Conservation (phyloP, 1,140 invertebrate genomes). For the Drosophila triauraria region DNA sequence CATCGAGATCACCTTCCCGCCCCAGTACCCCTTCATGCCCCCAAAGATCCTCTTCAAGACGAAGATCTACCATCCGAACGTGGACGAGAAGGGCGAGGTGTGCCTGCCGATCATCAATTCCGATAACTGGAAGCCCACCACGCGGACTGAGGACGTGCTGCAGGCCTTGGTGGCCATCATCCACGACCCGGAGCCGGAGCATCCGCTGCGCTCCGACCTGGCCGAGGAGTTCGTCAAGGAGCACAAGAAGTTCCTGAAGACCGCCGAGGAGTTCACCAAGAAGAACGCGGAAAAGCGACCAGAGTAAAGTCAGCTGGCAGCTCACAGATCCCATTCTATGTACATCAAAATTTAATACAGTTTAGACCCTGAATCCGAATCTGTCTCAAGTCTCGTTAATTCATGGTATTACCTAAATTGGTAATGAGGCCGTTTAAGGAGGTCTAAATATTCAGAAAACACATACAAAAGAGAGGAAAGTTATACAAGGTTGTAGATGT, state of each 20-base stretch:
- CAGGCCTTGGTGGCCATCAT: conserved; percentile 97
- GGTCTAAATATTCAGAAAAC: not conserved
- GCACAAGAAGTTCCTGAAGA: conserved; percentile 98
- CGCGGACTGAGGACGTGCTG: conserved; percentile 99
- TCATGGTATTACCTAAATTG: not conserved
- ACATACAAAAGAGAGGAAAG: not conserved
- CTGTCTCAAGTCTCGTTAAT: not conserved
- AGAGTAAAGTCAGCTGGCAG: conserved; percentile 87
- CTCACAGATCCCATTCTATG: conserved; percentile 12
- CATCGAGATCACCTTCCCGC: conserved; percentile 98
- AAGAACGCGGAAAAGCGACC: conserved; percentile 98
- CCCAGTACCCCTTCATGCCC: conserved; percentile 99
- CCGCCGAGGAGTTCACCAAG: conserved; percentile 99
- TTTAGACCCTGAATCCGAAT: conserved; percentile 18
- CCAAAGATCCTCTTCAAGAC: conserved; percentile 99
- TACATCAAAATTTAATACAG: conserved; percentile 50
- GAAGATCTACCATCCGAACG: conserved; percentile 99
- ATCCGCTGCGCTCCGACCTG: conserved; percentile 97
- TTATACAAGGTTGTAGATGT: not conserved
- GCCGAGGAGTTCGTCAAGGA: conserved; percentile 99
- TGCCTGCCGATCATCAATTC: conserved; percentile 98
- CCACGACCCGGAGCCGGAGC: conserved; percentile 99
- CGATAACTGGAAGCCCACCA: conserved; percentile 99
- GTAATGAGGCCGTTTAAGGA: too few species aligned
- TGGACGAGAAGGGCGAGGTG: conserved; percentile 99